Percentiles rank a stretch among this genome's conserved stretches.
Evolutionary conservation across 2,888 invertebrate genomes (phyloP).

Genomic region (Drosophila emarginata): DNA sequence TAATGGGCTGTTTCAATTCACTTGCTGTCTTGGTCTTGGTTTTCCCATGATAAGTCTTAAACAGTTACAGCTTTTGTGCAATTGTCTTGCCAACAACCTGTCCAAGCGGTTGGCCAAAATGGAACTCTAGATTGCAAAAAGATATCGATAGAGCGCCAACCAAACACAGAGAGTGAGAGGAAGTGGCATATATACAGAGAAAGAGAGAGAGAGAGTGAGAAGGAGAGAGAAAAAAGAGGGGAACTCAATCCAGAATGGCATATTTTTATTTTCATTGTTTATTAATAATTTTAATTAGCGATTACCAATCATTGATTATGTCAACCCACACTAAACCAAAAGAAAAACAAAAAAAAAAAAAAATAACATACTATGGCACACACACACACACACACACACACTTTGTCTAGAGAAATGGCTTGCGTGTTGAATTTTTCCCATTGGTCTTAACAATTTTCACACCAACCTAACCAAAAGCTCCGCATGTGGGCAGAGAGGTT

Average conservation of each 20-base stretch:
- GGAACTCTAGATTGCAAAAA: slow-evolving; percentile 42
- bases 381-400: slow-evolving; percentile 32
- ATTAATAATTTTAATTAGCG: slow-evolving; percentile 67
- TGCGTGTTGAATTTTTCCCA: slow-evolving; percentile 63
- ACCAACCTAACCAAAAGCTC: slow-evolving; percentile 41
- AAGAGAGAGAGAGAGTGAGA: background rate
- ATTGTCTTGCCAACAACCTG: slow-evolving; percentile 77
- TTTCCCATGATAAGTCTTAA: slow-evolving; percentile 70
- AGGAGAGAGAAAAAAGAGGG: slow-evolving; percentile 14
- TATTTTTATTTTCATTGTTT: slow-evolving; percentile 66
- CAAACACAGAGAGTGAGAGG: background rate
- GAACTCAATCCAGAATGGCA: slow-evolving; percentile 64
- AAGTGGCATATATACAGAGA: background rate
- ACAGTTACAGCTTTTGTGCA: slow-evolving; percentile 38
- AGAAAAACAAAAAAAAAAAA: background rate
- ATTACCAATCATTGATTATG: slow-evolving; percentile 71
- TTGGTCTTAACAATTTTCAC: slow-evolving; percentile 70
- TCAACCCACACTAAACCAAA: slow-evolving; percentile 33
- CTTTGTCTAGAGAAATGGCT: slow-evolving; percentile 27
- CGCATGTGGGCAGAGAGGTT: slow-evolving; percentile 11
- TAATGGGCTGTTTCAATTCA: background rate
- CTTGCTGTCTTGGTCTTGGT: slow-evolving; percentile 10
- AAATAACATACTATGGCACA: background rate
- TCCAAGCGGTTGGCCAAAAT: slow-evolving; percentile 64
- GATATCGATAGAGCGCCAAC: slow-evolving; percentile 18